A percentile compares a stretch with the other conserved stretches of the same genome.
phyloP scores from a whole-genome alignment of 2,113 vertebrate genomes.

The Daphoenositta chrysoptera region DNA sequence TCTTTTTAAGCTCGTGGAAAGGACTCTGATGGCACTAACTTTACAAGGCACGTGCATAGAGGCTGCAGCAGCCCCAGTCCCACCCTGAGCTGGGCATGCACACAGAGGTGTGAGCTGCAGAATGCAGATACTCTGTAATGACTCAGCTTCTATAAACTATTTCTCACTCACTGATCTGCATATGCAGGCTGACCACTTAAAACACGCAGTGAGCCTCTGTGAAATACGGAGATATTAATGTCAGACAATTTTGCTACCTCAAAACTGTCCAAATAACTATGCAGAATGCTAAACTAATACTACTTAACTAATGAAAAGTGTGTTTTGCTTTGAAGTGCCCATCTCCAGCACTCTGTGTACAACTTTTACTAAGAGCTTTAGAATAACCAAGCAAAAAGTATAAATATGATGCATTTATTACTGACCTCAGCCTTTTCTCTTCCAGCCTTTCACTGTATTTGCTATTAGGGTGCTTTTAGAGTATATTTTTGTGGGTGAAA shows the following conservation, averaged over 20 bases:
- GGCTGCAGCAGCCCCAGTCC: neutral
- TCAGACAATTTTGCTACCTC: neutral
- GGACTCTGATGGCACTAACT: rapidly evolving
- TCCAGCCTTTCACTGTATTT: neutral
- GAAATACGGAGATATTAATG: neutral
- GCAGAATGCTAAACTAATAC: neutral
- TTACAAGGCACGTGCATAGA: rapidly evolving
- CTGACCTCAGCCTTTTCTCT: neutral
- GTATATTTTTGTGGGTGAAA: neutral
- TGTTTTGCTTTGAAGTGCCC: neutral
- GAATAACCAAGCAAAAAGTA: neutral
- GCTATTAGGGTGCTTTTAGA: neutral
- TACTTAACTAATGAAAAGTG: neutral
- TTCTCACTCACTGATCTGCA: neutral
- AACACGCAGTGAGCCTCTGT: neutral
- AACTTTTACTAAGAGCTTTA: neutral
- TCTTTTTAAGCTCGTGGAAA: neutral
- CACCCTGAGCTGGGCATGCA: neutral
- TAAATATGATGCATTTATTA: neutral
- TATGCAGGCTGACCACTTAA: neutral
- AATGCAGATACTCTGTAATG: neutral
- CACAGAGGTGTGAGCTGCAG: neutral
- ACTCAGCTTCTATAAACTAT: neutral
- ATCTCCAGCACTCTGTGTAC: neutral
- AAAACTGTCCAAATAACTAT: neutral